A percentile compares a stretch with the other conserved stretches of the same genome.
Evolutionary conservation across 2,113 vertebrate genomes (phyloP).

Genomic region (Hassar affinis): DNA sequence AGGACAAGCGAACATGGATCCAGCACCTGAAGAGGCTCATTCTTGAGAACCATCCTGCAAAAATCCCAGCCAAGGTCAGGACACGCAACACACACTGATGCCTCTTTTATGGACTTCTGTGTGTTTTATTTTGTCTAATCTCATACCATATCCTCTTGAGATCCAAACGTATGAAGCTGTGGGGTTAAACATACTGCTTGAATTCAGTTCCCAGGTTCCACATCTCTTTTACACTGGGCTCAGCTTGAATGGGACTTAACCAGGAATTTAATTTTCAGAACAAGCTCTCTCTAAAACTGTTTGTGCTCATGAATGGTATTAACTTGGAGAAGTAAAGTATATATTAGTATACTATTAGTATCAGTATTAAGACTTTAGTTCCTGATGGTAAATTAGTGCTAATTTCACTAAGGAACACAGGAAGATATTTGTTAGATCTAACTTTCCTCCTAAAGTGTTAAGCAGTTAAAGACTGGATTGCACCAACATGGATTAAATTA

Average conservation of each 20-base stretch:
- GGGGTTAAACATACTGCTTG: not conserved
- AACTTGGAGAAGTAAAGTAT: not conserved
- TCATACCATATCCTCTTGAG: not conserved
- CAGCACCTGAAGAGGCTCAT: constrained; percentile 95
- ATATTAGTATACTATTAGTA: too few species aligned
- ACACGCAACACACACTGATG: not conserved
- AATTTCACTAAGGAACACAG: not conserved
- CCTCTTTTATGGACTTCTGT: not conserved
- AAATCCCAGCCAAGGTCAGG: constrained; percentile 95
- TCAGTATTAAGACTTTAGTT: not conserved
- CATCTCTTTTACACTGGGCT: not conserved
- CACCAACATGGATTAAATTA: too few species aligned
- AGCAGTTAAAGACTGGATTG: not conserved
- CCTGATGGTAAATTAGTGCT: not conserved
- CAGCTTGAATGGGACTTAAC: not conserved
- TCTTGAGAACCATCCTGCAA: constrained; percentile 96
- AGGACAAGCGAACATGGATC: constrained; percentile 97
- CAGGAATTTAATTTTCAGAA: not conserved
- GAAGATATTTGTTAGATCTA: not conserved
- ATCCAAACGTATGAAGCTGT: not conserved
- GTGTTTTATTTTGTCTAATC: not conserved
- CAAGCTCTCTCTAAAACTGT: not conserved
- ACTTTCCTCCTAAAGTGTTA: not conserved
- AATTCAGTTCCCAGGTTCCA: not conserved
- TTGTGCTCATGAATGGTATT: not conserved